Evolutionary conservation across 2,888 invertebrate species (phyloP).

Genomic region (Rotaria sp.): DNA sequence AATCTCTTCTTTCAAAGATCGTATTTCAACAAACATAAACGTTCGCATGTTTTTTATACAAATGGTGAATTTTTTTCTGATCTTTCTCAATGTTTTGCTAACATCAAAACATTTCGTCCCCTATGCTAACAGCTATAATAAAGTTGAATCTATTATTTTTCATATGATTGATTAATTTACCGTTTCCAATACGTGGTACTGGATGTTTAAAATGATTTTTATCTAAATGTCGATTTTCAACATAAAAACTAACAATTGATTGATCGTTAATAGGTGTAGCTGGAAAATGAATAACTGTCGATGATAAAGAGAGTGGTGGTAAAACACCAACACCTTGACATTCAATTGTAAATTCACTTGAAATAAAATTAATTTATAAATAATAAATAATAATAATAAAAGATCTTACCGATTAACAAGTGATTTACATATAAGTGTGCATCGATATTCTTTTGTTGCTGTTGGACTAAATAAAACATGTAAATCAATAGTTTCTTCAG

Average conservation of each 20-base stretch:
- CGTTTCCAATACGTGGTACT: conserved; percentile 54
- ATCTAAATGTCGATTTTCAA: conserved; percentile 51
- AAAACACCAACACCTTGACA: conserved; percentile 53
- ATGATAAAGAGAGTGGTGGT: conserved; percentile 52
- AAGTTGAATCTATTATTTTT: neutral
- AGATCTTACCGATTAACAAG: conserved; percentile 51
- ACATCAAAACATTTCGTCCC: no score
- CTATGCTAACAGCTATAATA: no score
- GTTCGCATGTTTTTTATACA: no score
- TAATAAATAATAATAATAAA: neutral
- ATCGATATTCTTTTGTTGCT: conserved; percentile 51
- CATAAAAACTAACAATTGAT: conserved; percentile 47
- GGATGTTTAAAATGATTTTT: conserved; percentile 54
- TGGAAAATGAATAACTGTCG: conserved; percentile 52
- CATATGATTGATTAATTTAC: conserved; percentile 42
- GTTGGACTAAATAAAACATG: conserved; percentile 54
- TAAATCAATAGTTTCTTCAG: conserved; percentile 50
- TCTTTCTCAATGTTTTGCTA: no score
- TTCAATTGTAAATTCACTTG: conserved; percentile 52
- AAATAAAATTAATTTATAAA: conserved; percentile 34
- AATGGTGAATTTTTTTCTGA: no score
- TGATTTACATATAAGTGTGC: conserved; percentile 52
- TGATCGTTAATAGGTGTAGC: conserved; percentile 54
- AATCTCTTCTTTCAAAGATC: no score
- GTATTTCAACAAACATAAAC: no score